Evolutionary conservation across 2,113 vertebrate genomes (phyloP).

Genomic region (Plecturocebus donacophilus): DNA sequence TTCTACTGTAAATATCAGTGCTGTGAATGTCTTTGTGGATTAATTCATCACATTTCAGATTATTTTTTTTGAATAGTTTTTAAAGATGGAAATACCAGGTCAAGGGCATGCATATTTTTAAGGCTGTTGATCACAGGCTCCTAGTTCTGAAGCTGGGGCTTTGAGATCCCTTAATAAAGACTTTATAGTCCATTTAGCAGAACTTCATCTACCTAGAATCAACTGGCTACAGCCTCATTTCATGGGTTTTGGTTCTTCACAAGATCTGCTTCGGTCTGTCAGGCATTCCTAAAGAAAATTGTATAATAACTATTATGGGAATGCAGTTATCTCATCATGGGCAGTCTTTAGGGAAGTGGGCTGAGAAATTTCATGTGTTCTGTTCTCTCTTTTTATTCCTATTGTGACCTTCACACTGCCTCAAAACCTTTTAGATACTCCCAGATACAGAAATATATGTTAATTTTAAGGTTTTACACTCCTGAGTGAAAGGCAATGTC

Average conservation of each 20-base stretch:
- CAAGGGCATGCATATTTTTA: slow-evolving; percentile 17
- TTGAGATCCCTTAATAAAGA: slow-evolving; percentile 26
- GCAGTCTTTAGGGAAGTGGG: neutral
- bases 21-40: slow-evolving; percentile 36
- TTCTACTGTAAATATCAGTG: neutral
- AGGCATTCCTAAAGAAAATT: neutral
- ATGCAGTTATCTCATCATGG: neutral
- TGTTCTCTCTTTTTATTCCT: neutral
- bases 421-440: neutral
- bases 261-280: neutral
- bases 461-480: slow-evolving; percentile 21
- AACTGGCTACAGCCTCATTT: slow-evolving; percentile 19
- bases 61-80: neutral
- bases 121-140: slow-evolving; percentile 32
- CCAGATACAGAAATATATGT: neutral
- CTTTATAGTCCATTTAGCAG: neutral
- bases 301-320: neutral
- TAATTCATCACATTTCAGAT: neutral
- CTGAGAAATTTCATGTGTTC: slow-evolving; percentile 41
- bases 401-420: neutral
- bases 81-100: slow-evolving; percentile 12
- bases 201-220: neutral
- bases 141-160: neutral
- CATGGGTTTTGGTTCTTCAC: neutral
- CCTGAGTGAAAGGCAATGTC: neutral